phyloP scores from a whole-genome alignment of 2,113 vertebrate species.

The Nettapus auritus region DNA sequence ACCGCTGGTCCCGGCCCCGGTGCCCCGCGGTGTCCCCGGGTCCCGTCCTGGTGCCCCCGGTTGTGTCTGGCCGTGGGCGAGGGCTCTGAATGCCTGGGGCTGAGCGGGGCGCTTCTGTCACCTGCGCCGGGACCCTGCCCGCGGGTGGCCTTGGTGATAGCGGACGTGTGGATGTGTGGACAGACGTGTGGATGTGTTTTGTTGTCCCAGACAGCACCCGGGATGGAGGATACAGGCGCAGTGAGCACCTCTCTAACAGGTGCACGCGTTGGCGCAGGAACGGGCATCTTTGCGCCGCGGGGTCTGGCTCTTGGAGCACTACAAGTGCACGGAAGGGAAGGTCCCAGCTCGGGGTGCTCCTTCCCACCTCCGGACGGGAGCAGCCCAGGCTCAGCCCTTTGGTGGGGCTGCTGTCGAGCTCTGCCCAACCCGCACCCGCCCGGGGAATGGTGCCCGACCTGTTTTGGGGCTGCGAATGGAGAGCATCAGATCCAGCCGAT shows the following conservation, averaged over 20 bases:
- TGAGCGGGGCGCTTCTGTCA: neutral
- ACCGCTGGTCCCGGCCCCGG: no score
- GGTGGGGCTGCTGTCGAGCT: neutral
- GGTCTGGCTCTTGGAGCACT: neutral
- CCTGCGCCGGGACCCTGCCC: neutral
- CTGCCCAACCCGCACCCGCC: slow-evolving; percentile 35
- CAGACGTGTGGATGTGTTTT: neutral
- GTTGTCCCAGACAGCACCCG: rapidly evolving
- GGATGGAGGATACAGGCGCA: neutral
- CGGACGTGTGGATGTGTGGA: neutral
- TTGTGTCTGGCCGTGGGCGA: no score
- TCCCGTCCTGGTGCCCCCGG: neutral
- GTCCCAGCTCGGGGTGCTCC: neutral
- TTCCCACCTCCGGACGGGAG: neutral
- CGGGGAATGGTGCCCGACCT: neutral
- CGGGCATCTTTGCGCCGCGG: no score
- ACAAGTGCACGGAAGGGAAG: neutral
- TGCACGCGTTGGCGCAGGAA: rapidly evolving
- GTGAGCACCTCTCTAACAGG: rapidly evolving
- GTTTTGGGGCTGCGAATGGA: neutral
- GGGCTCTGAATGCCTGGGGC: neutral
- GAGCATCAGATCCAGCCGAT: neutral
- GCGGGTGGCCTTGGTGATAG: neutral
- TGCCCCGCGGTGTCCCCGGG: neutral
- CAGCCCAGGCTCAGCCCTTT: neutral